phyloP scores from a whole-genome alignment of 2,797 vertebrate genomes.

The Arremon brunneinucha region DNA sequence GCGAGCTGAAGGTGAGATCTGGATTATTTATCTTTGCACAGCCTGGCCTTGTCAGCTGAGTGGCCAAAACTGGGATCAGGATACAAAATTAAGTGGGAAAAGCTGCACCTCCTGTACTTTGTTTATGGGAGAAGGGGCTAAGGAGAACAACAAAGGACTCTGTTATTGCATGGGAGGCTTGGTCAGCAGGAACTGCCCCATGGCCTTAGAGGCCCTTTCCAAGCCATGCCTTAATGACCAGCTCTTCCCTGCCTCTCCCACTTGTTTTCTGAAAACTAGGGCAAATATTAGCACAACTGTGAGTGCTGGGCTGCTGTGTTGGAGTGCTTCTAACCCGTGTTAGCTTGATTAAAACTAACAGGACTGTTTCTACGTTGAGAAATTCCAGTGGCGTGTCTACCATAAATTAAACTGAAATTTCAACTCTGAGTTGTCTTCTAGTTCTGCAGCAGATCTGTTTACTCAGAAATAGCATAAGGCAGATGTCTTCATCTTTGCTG shows the following conservation, averaged over 20 bases:
- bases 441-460: constrained; percentile 9
- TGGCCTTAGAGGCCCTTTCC: neutral
- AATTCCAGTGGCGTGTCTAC: neutral
- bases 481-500: constrained; percentile 42
- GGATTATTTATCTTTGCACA: neutral
- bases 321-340: neutral
- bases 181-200: fast-evolving
- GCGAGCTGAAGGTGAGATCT: neutral
- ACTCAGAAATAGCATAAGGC: constrained; percentile 12
- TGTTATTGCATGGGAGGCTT: fast-evolving
- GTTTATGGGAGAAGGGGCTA: neutral
- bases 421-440: neutral
- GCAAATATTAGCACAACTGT: constrained; percentile 14
- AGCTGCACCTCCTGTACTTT: fast-evolving
- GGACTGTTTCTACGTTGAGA: neutral
- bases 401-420: constrained; percentile 39
- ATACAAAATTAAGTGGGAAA: neutral
- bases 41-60: neutral
- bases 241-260: neutral
- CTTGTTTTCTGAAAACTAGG: neutral
- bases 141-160: neutral
- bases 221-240: neutral
- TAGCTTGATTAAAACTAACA: constrained; percentile 21
- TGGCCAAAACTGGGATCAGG: neutral
- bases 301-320: neutral